A percentile compares a stretch with the other conserved stretches of the same genome.
Evolutionary conservation across 2,888 invertebrate species (phyloP).

Genomic region (Euphydryas editha): DNA sequence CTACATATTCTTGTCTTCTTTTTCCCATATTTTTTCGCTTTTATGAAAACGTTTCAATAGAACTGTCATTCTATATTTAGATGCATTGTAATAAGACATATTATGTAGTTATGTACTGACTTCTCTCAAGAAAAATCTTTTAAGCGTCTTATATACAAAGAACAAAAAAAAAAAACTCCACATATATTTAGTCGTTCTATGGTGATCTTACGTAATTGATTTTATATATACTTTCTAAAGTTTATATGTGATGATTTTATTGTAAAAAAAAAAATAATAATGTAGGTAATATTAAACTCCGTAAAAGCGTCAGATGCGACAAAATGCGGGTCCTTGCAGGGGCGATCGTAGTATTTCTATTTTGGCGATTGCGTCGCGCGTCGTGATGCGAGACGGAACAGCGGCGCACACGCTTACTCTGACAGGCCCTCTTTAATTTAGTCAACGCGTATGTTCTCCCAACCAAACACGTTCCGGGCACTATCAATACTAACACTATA

Average conservation of each 20-base stretch:
- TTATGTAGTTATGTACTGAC: no score
- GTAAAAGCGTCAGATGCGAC: constrained; percentile 31
- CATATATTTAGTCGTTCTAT: no score
- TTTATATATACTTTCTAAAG: no score
- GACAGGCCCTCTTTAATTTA: constrained; percentile 49
- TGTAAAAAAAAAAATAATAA: background rate
- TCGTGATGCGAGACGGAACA: constrained; percentile 56
- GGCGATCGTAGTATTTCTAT: constrained; percentile 61
- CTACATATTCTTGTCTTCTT: no score
- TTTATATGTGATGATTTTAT: background rate
- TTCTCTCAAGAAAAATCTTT: no score
- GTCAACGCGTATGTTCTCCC: constrained; percentile 60
- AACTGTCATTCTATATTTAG: no score
- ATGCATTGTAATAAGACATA: no score
- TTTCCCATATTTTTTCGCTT: no score
- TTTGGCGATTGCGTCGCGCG: constrained; percentile 68
- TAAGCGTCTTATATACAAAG: no score
- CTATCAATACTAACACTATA: constrained; percentile 11
- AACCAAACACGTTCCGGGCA: constrained; percentile 43
- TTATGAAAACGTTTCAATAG: no score
- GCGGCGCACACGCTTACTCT: constrained; percentile 55
- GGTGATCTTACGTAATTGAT: no score
- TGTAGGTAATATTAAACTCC: constrained; percentile 41
- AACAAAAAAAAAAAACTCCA: no score
- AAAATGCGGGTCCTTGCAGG: constrained; percentile 30